A percentile compares a stretch with the other conserved stretches of the same genome.
phyloP scores from a whole-genome alignment of 2,888 invertebrate genomes.

The Drosophila anomalata region DNA sequence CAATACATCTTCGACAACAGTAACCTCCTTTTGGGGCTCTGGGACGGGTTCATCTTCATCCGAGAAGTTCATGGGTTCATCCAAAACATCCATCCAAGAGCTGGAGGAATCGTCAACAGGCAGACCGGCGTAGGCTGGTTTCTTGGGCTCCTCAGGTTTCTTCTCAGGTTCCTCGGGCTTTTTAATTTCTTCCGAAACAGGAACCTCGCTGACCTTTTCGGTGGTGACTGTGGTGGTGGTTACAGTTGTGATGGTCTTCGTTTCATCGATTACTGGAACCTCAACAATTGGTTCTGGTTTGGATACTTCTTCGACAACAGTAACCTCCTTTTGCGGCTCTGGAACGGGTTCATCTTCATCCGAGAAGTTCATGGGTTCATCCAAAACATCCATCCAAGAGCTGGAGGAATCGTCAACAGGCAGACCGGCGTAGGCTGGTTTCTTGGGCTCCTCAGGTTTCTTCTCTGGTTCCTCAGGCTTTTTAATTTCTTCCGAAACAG shows the following conservation, averaged over 20 bases:
- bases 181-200: slow-evolving; percentile 8
- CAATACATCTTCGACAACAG: slow-evolving; percentile 1
- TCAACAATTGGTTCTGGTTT: too few relatives aligned
- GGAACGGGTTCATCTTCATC: slow-evolving; percentile 46
- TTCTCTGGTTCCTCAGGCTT: slow-evolving; percentile 26
- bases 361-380: slow-evolving; percentile 70
- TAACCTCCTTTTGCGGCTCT: neutral
- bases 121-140: slow-evolving; percentile 54
- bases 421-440: slow-evolving; percentile 70
- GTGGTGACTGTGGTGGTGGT: slow-evolving; percentile 9
- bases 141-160: slow-evolving; percentile 2
- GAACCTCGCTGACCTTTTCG: slow-evolving; percentile 20
- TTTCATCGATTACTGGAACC: too few relatives aligned
- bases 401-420: slow-evolving; percentile 77
- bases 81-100: slow-evolving; percentile 34
- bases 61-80: slow-evolving; percentile 29
- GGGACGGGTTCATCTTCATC: slow-evolving; percentile 38
- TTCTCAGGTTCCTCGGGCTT: slow-evolving; percentile 4
- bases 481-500: slow-evolving; percentile 11
- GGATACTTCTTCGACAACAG: neutral
- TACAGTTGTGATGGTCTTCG: too few relatives aligned
- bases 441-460: slow-evolving; percentile 26
- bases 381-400: slow-evolving; percentile 80
- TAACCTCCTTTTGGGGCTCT: slow-evolving; percentile 2
- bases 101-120: slow-evolving; percentile 71